Evolutionary conservation across 1,140 invertebrate genomes (phyloP), one percentile per base, ranked within the genome.

Genomic region (Solenopsis invicta): DNA sequence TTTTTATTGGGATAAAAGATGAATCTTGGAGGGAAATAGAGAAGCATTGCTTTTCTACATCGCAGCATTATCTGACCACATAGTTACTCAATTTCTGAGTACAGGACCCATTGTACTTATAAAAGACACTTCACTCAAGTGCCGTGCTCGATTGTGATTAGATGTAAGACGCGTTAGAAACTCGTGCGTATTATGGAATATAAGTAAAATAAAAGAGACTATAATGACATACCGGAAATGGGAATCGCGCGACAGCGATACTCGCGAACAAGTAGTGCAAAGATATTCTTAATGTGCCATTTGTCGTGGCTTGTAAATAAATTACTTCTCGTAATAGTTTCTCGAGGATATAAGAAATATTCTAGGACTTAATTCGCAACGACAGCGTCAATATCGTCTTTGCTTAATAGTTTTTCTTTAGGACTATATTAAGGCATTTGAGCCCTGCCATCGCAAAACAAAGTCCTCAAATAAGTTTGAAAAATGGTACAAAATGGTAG

Each of bases 211-310:
- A 48, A 41, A 61, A 61, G n/a, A 61, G 29, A 75, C 54, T 75
- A 84, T 45, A 69, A 74, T 18, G 67, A 48, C 29, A 41, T 16
- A 37, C 21, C n/a, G 24, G n/a, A 84, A 84, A 37, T 48, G 9
- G 8, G 45, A 13, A 62, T 74, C 48, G 67, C 54, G 54, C 74
- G 64, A 84, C 9, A 13, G 45, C 56, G 69, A 84, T 50, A 52
- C 54, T 86, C 72, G 81, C 62, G 52, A 92, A 76, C 69, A 86
- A 86, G 86, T 94, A 93, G 93, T 93, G 93, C 93, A 94, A 94
- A 93, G 91, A 93, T 94, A 94, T 93, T 89, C 94, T 94, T 94
- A 95, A 95, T 91, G 95, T 95, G 95, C 95, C 95, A 95, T 95
- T 94, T 67, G 88, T 85, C 85, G 93, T 95, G 95, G 95, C 95